Base-by-base conservation (phyloP, 2,113 vertebrate genomes). In the Miniopterus natalensis region DNA sequence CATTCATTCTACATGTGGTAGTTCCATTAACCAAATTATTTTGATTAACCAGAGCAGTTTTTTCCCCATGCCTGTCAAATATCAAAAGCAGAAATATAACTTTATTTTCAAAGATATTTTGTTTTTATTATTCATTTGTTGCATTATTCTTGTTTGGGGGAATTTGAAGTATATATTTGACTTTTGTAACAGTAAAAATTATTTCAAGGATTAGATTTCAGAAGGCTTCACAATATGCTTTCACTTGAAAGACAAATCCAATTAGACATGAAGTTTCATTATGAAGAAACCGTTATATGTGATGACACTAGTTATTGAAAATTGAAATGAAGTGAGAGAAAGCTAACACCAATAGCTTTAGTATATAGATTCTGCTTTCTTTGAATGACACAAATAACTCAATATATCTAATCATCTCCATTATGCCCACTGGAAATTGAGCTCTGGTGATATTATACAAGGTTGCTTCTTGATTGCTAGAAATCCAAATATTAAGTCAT, bases 261-360 rank as follows among this genome's bases (percentile, higher is more conserved):
- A 97, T 98, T 97, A 0, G 5, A 98, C 97, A 86, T 88, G 92
- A 98, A 98, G 97, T 98, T 98, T 97, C 96, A 98, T 98, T 98
- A 98, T 31, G 15, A 98, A 98, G 97, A 97, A 98, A 97, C 95
- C 94, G 96, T 97, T 98, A 97, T 95, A 97, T 96, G 96, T 83
- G 97, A 97, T 98, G 98, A 98, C 97, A 98, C 70, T 96, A 92
- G 97, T 98, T 98, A 98, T 97, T 98, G 98, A 98, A 98, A 98
- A 98, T 97, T 98, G 98, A 98, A 98, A 98, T 98, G 96, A 98
- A 98, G 97, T 98, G 98, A 98, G 84, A 98, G 96, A 97, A 98
- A 97, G 96, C 97, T 97, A 97, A 98, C 95, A 97, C 84, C 94
- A 97, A 95, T 27, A 36, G 36, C 36, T 36, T 36, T 36, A 36